A percentile compares a stretch with the other conserved stretches of the same genome.
Evolutionary conservation across 1,140 invertebrate species (phyloP).

Genomic region (Macrotrachela quadricornifera): DNA sequence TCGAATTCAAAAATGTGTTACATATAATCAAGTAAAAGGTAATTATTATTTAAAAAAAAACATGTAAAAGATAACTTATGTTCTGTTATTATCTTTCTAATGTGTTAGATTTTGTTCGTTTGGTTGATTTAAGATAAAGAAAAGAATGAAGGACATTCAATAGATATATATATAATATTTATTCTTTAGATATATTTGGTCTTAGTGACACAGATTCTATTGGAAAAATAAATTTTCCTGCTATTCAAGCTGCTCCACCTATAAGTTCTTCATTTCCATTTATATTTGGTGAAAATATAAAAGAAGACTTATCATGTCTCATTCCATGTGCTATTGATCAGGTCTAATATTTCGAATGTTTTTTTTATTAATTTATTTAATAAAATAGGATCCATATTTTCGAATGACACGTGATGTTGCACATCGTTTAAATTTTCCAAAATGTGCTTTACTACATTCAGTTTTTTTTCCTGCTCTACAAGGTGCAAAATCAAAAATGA

Average conservation of each 20-base stretch:
- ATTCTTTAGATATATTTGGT: slow-evolving; percentile 70
- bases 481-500: slow-evolving; percentile 94
- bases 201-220: slow-evolving; percentile 81
- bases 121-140: too few species aligned
- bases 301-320: slow-evolving; percentile 48
- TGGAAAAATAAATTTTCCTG: slow-evolving; percentile 88
- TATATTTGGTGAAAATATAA: slow-evolving; percentile 53
- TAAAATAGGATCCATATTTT: slow-evolving; percentile 72
- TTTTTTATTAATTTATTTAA: neutral
- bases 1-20: too few species aligned
- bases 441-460: slow-evolving; percentile 78
- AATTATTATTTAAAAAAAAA: too few species aligned
- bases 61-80: too few species aligned
- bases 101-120: too few species aligned
- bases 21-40: slow-evolving; percentile 4
- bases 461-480: slow-evolving; percentile 84
- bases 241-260: slow-evolving; percentile 80
- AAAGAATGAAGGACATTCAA: too few species aligned
- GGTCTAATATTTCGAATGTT: slow-evolving; percentile 23
- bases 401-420: slow-evolving; percentile 92
- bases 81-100: too few species aligned
- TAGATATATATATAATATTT: too few species aligned
- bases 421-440: slow-evolving; percentile 57
- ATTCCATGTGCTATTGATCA: slow-evolving; percentile 99
- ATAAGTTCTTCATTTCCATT: slow-evolving; percentile 83